These are phyloP conservation scores for Lethrus apterus DNA, from an alignment of 1,140 invertebrate species.

Conservation along the genomic window DNA sequence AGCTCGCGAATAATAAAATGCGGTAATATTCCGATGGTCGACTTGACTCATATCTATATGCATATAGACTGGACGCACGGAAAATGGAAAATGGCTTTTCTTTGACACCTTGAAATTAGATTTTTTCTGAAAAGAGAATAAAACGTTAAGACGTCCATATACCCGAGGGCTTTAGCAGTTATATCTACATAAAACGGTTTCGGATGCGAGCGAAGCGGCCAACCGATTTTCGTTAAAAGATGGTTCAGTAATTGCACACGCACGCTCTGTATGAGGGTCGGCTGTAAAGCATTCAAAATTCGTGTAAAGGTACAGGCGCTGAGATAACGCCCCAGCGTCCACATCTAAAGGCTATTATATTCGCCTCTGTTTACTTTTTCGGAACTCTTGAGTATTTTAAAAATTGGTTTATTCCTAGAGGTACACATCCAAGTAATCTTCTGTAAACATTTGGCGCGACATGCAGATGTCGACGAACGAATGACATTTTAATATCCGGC, in stretches of 20 bases:
- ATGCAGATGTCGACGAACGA: too few species aligned
- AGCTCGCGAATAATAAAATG: background rate
- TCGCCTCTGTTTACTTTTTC: conserved; percentile 19
- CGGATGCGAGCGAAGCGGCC: conserved; percentile 21
- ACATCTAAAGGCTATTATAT: conserved; percentile 25
- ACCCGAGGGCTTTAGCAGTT: conserved; percentile 33
- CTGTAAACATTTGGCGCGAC: too few species aligned
- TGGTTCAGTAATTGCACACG: conserved; percentile 21
- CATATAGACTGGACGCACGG: conserved; percentile 37
- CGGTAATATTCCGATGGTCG: conserved; percentile 31
- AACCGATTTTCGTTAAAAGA: conserved; percentile 15
- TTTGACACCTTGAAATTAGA: conserved; percentile 45
- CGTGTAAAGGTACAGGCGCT: conserved; percentile 9
- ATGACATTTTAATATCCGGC: too few species aligned
- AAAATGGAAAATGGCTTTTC: conserved; percentile 43
- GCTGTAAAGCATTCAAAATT: conserved; percentile 22
- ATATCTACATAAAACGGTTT: conserved; percentile 34
- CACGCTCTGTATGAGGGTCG: conserved; percentile 12
- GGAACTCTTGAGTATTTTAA: conserved; percentile 9
- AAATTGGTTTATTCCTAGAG: too few species aligned
- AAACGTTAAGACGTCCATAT: conserved; percentile 35
- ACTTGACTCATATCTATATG: conserved; percentile 36
- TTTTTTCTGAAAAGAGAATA: conserved; percentile 39
- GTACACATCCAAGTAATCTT: too few species aligned
- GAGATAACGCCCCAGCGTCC: conserved; percentile 21